Conservation (phyloP, 2,113 vertebrate genomes). For the Spea bombifrons region DNA sequence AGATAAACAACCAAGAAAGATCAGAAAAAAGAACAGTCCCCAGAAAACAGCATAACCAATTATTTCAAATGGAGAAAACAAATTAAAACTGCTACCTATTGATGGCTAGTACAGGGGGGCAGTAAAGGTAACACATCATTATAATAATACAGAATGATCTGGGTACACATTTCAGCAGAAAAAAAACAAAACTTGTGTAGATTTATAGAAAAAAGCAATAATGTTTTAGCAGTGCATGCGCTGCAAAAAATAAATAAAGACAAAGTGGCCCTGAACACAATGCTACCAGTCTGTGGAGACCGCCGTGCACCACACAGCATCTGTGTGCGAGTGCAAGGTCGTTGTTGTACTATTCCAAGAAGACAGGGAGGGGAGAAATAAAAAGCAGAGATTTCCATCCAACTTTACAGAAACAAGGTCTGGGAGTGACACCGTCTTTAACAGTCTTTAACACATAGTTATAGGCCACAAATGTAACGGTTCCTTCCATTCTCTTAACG, state of each 20-base stretch:
- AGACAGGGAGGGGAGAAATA: conserved; percentile 34
- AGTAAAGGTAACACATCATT: too few species aligned
- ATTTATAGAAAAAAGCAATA: too few species aligned
- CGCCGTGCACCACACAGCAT: conserved; percentile 30
- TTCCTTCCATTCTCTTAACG: conserved; percentile 50
- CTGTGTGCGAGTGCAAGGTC: conserved; percentile 51
- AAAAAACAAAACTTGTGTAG: too few species aligned
- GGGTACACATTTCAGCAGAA: too few species aligned
- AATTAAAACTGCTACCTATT: too few species aligned
- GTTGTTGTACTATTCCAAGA: conserved; percentile 41
- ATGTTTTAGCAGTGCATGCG: conserved; percentile 64
- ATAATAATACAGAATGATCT: too few species aligned
- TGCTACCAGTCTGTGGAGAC: conserved; percentile 51
- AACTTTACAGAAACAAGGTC: conserved; percentile 48
- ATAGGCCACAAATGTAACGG: conserved; percentile 50
- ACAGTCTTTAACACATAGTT: conserved; percentile 50
- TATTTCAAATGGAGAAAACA: too few species aligned
- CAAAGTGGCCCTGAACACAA: conserved; percentile 53
- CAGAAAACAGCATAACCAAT: too few species aligned
- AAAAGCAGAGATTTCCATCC: conserved; percentile 36
- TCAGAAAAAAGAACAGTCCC: too few species aligned
- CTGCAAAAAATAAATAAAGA: conserved; percentile 42
- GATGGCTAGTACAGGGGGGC: too few species aligned
- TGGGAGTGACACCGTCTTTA: conserved; percentile 48
- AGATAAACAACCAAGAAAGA: too few species aligned